Percentiles rank a stretch among this genome's conserved stretches.
These are phyloP conservation scores for Butorides virescens DNA, from an alignment of 2,113 vertebrate species.

Conservation along the genomic window DNA sequence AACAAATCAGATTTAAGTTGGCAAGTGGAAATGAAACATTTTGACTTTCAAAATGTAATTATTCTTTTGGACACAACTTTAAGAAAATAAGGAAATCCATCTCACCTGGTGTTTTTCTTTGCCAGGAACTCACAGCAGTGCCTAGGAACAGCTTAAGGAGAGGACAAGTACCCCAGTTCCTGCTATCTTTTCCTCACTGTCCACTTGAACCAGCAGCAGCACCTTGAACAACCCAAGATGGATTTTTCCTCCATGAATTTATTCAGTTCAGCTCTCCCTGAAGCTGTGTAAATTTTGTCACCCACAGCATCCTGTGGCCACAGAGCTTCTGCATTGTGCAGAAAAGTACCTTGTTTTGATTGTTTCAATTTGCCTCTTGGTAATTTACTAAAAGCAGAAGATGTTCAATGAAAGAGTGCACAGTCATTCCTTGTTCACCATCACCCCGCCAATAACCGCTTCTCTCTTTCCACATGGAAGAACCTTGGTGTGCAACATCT, in stretches of 20 bases:
- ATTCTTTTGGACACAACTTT: background rate
- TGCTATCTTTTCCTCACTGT: background rate
- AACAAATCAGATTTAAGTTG: conserved; percentile 13
- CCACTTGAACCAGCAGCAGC: background rate
- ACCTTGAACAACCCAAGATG: background rate
- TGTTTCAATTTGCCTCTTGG: background rate
- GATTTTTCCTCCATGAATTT: background rate
- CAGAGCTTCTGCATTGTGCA: background rate
- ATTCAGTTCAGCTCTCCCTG: background rate
- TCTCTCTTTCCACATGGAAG: background rate
- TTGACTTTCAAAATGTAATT: background rate
- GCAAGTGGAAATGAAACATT: background rate
- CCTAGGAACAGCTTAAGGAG: background rate
- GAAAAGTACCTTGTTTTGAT: background rate
- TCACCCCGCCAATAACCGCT: rapidly evolving
- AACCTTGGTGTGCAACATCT: background rate
- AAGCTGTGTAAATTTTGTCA: background rate
- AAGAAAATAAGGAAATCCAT: conserved; percentile 24
- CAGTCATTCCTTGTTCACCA: background rate
- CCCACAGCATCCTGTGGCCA: background rate
- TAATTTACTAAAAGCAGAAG: background rate
- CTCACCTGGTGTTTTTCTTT: background rate
- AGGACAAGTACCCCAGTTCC: background rate
- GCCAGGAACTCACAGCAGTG: background rate
- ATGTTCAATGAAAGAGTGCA: background rate